These are phyloP conservation scores for Hydrozoanthus tunicans DNA, from an alignment of 64 coral and sea anemone species.

Conservation along the genomic window DNA sequence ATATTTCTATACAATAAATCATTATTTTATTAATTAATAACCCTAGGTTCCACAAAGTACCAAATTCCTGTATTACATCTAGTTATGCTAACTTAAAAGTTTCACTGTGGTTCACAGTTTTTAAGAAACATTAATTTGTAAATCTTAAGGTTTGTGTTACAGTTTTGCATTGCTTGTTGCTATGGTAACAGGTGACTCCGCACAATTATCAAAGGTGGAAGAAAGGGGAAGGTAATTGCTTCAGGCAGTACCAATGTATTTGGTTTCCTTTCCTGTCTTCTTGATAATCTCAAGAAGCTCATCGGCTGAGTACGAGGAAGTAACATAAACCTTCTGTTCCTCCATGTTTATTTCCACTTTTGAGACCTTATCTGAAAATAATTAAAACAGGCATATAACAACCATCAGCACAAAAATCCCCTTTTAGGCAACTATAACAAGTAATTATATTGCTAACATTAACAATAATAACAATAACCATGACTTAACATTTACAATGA, in stretches of 20 bases:
- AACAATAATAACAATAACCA: no score
- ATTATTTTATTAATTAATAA: no score
- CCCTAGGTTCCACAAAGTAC: no score
- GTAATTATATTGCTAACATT: no score
- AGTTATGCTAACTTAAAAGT: no score
- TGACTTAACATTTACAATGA: no score
- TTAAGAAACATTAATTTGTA: background rate
- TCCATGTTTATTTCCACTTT: slow-evolving; percentile 90
- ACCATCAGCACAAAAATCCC: background rate
- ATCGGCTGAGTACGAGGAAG: slow-evolving; percentile 77
- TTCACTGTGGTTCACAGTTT: background rate
- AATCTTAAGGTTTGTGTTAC: background rate
- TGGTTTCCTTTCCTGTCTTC: slow-evolving; percentile 84
- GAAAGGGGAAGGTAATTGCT: background rate
- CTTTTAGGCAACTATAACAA: no score
- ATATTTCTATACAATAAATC: no score
- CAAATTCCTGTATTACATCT: no score
- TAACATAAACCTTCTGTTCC: slow-evolving; percentile 88
- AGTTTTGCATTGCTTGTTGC: background rate
- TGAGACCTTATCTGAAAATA: slow-evolving; percentile 47
- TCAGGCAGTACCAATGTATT: slow-evolving; percentile 73
- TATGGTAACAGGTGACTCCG: no score
- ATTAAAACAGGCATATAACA: background rate
- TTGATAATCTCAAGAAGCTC: slow-evolving; percentile 82
- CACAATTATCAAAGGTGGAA: no score